These are phyloP conservation scores for Halictus ligatus DNA, from an alignment of 2,888 invertebrate genomes.

Conservation along the genomic window DNA sequence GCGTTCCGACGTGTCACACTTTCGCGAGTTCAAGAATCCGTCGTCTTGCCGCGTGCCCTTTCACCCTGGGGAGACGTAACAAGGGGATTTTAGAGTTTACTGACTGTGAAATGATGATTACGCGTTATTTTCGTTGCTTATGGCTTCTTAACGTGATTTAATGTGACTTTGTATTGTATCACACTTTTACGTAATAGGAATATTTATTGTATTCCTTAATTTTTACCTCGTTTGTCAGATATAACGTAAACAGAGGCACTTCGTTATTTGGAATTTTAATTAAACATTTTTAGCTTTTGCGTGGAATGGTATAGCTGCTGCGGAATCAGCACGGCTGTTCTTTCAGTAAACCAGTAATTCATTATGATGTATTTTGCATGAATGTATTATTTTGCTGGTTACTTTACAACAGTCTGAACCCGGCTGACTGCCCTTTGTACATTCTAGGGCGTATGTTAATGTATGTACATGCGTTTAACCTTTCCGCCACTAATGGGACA, in stretches of 20 bases:
- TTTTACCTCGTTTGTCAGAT: neutral
- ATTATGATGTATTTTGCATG: neutral
- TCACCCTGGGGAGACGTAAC: neutral
- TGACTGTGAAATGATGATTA: neutral
- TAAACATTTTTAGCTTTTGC: neutral
- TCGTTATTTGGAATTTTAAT: neutral
- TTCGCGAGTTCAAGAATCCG: slow-evolving; percentile 17
- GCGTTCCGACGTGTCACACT: slow-evolving; percentile 11
- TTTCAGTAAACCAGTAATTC: neutral
- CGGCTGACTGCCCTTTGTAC: neutral
- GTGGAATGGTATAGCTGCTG: neutral
- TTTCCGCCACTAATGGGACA: neutral
- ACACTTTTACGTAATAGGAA: no score
- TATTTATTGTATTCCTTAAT: neutral
- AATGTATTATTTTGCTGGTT: neutral
- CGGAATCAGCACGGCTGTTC: neutral
- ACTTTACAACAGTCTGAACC: neutral
- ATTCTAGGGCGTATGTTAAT: neutral
- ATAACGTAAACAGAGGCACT: neutral
- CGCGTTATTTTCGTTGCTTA: no score
- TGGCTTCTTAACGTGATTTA: neutral
- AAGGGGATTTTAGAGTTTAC: neutral
- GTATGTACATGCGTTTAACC: neutral
- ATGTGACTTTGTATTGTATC: no score
- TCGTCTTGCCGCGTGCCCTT: neutral